Base-by-base conservation (phyloP, 1,140 invertebrate species). In the Melitaea cinxia region DNA sequence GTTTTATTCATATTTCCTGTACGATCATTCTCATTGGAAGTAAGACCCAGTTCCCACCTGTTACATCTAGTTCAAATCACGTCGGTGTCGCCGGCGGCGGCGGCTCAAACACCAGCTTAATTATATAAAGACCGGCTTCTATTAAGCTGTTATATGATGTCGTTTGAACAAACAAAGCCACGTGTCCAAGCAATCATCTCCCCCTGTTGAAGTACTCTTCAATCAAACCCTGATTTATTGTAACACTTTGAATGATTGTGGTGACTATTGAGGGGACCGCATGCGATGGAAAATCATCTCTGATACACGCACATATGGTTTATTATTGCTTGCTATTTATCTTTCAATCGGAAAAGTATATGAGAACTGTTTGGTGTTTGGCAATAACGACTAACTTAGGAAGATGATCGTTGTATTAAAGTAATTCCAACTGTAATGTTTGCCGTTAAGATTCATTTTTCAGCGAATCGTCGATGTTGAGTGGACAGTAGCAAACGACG, bases 151-250 rank as follows among this genome's bases (percentile, higher is more conserved):
- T 47, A 23, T 23, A 23, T 47, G 23, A 47, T 23, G 42, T 23
- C 17, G 54, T 56, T 42, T 42, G 15, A 26, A 28, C 59, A 62
- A 62, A 53, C 35, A 53, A 35, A 61, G 57, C 45, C 57, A 30
- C 57, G 57, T 49, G 57, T 60, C 57, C 30, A 19, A 30, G 21
- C 30, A 59, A 33, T 52, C 42, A 47, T 47, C 17, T 21, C 57
- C 47, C 57, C 45, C 19, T 37, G 57, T 37, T 37, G 54, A 60
- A 47, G 59, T 2, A 62, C 59, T 42, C 50, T 56, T 56, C 33
- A 64, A 64, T 64, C 53, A 49, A 56, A 49, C 39, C 42, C 28
- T 64, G 61, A 64, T 64, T 64, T 64, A 64, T 64, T 35, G 12
- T 33, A 23, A 50, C 33, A 60, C 42, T 2, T 47, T 47, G 42